Conservation (phyloP, 2,113 vertebrate genomes). For the Oryzias curvinotus region DNA sequence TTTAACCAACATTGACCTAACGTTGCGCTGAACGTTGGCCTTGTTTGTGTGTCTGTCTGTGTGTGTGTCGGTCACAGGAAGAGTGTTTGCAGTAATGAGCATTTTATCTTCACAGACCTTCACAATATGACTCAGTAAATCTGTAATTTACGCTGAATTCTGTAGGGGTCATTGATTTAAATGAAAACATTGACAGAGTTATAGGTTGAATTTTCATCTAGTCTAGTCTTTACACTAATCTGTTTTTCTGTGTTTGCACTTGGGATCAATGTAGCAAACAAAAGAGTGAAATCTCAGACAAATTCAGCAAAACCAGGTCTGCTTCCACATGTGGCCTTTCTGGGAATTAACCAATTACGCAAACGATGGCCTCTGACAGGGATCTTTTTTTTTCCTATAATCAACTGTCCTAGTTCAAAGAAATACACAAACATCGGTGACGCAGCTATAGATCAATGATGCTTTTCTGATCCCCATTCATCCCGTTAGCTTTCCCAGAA, state of each 20-base stretch:
- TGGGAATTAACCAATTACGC: background rate
- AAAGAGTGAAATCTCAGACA: too few relatives aligned
- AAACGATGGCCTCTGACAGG: background rate
- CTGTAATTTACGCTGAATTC: background rate
- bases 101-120: conserved; percentile 22
- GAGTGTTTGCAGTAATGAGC: conserved; percentile 40
- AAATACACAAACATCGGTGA: background rate
- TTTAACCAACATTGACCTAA: conserved; percentile 56
- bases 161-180: background rate
- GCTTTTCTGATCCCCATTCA: too few relatives aligned
- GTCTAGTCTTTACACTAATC: background rate
- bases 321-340: background rate
- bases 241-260: background rate
- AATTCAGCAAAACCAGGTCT: background rate
- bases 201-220: background rate
- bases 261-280: background rate
- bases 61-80: conserved; percentile 9
- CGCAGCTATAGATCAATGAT: background rate
- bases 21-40: conserved; percentile 41
- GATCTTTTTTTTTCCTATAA: conserved; percentile 21
- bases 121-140: conserved; percentile 31
- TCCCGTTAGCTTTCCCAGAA: too few relatives aligned
- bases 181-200: background rate
- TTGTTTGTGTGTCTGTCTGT: conserved; percentile 3
- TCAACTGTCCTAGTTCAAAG: conserved; percentile 7